Evolutionary conservation across 2,797 vertebrate genomes (phyloP), one percentile per base, ranked within the genome.

Genomic region (Chaetophractus vellerosus): DNA sequence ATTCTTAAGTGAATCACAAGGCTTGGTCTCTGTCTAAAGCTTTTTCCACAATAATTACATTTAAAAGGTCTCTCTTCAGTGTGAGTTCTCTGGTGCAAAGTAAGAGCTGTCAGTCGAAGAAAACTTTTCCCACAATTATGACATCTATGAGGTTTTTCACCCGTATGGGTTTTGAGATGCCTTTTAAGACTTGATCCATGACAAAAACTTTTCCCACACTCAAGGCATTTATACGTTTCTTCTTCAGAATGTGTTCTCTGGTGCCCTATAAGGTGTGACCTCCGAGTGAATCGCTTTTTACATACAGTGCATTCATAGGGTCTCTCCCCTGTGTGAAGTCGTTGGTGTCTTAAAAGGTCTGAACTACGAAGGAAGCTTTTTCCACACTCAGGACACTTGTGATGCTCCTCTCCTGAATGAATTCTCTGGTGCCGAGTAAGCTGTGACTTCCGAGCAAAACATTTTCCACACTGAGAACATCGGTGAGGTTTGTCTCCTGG

Each of bases 71-170:
- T 93, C 66, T 93, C 68, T 19, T n/a, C 36, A 1, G 61, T 96
- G 63, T 96, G 97, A 16, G 33, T 74, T 28, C n/a, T n/a, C 31
- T 98, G 96, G 81, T 99, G 98, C 68, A 88, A 24, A 26, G 19
- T 45, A 36, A 96, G 86, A 5, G n/a, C 74, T 6, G 66, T 63
- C 36, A 57, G 50, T 64, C 38, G 33, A 36, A 26, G 52, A 79
- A 97, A 97, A 14, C 12, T 36, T 63, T 95, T 93, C 16, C 75
- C 93, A 71, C 95, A 97, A 21, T 48, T 79, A 33, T 41, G 68
- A 33, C 93, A 96, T 16, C 11, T 63, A 2, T 94, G 61, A n/a
- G 33, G 50, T 71, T 76, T 96, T 28, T 63, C 76, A 55, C 26
- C 74, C 4, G 74, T 66, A 71, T 94, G 91, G 24, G 23, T 66